A percentile compares a stretch with the other conserved stretches of the same genome.
Evolutionary conservation across 2,888 invertebrate genomes (phyloP).

Genomic region (Timandra comae): DNA sequence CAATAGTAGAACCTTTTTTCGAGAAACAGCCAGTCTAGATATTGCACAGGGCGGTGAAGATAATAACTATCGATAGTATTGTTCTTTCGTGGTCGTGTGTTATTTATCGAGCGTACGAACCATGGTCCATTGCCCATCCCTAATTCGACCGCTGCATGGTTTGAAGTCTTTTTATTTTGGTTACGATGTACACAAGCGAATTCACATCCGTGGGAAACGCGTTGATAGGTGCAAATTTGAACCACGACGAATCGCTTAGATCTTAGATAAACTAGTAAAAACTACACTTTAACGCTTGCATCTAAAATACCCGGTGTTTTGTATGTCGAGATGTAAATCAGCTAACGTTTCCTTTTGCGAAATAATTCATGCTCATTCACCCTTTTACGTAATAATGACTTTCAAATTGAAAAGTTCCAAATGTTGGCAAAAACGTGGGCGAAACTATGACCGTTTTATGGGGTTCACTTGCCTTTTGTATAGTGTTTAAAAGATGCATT

Average conservation of each 20-base stretch:
- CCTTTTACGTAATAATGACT: slow-evolving; percentile 27
- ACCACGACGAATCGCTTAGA: slow-evolving; percentile 41
- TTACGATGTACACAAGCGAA: slow-evolving; percentile 29
- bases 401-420: slow-evolving; percentile 19
- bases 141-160: slow-evolving; percentile 16
- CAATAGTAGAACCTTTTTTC: slow-evolving; percentile 8
- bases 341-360: slow-evolving; percentile 35
- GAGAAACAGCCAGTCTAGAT: slow-evolving; percentile 4
- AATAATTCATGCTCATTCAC: slow-evolving; percentile 24
- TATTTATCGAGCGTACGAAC: slow-evolving; percentile 19
- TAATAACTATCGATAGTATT: slow-evolving; percentile 8
- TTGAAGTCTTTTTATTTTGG: slow-evolving; percentile 24
- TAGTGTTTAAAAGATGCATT: slow-evolving; percentile 23
- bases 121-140: slow-evolving; percentile 21
- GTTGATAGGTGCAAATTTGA: slow-evolving; percentile 50
- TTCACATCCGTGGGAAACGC: slow-evolving; percentile 39
- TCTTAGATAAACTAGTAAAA: slow-evolving; percentile 39
- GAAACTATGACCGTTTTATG: slow-evolving; percentile 39
- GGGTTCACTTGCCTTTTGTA: slow-evolving; percentile 32
- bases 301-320: slow-evolving; percentile 31
- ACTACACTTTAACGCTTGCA: slow-evolving; percentile 27
- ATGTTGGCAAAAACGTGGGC: slow-evolving; percentile 27
- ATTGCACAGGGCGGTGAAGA: slow-evolving; percentile 1
- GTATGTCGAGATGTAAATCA: slow-evolving; percentile 40
- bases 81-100: slow-evolving; percentile 7